Evolutionary conservation across 2,113 vertebrate species (phyloP).

Genomic region (Burhinus oedicnemus): DNA sequence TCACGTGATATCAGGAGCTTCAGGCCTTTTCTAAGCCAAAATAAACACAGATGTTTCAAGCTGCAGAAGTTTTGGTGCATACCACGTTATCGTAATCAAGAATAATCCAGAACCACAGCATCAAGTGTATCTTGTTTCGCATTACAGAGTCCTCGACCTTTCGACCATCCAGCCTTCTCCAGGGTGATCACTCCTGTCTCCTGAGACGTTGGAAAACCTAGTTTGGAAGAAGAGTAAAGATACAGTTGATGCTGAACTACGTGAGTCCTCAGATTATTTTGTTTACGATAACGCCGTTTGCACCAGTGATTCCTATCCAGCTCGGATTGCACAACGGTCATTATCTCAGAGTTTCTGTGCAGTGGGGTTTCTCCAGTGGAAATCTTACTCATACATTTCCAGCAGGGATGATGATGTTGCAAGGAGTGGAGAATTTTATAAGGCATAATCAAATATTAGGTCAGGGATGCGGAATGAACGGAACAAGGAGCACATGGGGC

Average conservation of each 20-base stretch:
- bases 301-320: neutral
- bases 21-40: neutral
- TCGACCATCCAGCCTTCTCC: conserved; percentile 58
- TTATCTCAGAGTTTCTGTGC: conserved; percentile 15
- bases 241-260: conserved; percentile 64
- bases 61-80: neutral
- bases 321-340: neutral
- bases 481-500: rapidly evolving
- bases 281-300: neutral
- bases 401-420: neutral
- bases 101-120: neutral
- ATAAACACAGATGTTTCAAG: neutral
- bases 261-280: conserved; percentile 43
- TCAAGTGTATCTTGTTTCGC: neutral
- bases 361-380: conserved; percentile 2
- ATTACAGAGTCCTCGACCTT: conserved; percentile 61
- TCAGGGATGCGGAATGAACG: neutral
- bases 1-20: neutral
- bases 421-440: neutral
- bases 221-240: conserved; percentile 60
- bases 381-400: neutral
- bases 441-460: neutral
- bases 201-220: conserved; percentile 71
- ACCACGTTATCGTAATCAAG: neutral
- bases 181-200: conserved; percentile 56